Evolutionary conservation across 1,140 invertebrate species (phyloP).

Genomic region (Tribolium castaneum): DNA sequence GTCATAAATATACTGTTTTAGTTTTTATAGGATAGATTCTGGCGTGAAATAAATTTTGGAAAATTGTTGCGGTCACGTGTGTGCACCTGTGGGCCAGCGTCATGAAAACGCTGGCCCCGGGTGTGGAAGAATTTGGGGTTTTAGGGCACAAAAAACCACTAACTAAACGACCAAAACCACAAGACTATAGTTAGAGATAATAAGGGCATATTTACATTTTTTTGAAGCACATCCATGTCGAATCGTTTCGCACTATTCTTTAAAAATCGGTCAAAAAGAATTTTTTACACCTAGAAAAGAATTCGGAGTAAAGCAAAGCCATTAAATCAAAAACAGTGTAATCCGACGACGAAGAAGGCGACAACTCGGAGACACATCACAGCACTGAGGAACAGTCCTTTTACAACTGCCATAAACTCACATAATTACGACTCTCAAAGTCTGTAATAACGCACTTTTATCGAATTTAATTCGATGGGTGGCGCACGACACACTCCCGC

Average conservation of each 20-base stretch:
- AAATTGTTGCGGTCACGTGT: constrained; percentile 1
- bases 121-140: not conserved
- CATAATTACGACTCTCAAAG: constrained; percentile 41
- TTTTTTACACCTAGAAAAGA: constrained; percentile 59
- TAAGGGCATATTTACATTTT: constrained; percentile 58
- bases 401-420: constrained; percentile 46
- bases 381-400: constrained; percentile 34
- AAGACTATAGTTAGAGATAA: constrained; percentile 28
- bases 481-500: constrained; percentile 29
- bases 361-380: constrained; percentile 42
- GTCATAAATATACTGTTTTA: not conserved
- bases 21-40: not conserved
- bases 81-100: not conserved
- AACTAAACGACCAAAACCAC: constrained; percentile 35
- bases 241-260: constrained; percentile 37
- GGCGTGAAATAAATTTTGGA: not conserved
- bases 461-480: constrained; percentile 34
- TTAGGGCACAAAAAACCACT: constrained; percentile 13
- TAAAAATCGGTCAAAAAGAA: not conserved
- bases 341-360: constrained; percentile 48
- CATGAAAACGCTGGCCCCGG: not conserved
- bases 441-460: constrained; percentile 42
- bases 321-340: constrained; percentile 14
- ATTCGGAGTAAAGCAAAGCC: constrained; percentile 38
- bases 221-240: constrained; percentile 60